Evolutionary conservation across 35 echinoderm and acorn worm species (phyloP), one percentile per base, ranked within the genome.

Genomic region (Patiria miniata): DNA sequence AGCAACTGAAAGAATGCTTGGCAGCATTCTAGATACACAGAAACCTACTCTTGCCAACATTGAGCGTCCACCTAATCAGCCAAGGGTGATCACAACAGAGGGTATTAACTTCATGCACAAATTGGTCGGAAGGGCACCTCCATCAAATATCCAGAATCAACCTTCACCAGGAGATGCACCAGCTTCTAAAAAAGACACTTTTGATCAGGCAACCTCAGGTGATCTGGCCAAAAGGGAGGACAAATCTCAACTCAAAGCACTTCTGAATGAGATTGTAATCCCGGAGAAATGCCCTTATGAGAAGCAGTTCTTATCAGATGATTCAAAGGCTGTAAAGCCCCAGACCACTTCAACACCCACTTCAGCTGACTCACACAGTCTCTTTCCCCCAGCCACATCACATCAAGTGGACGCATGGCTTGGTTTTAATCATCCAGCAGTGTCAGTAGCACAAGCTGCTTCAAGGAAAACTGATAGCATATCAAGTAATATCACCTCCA

Each of bases 61-160:
- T 73, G 65, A 73, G 65, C 65, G 65, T 14, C 65, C 65, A 7
- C 7, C 65, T 26, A 73, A 73, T 73, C 65, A 73, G 18, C 82
- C 82, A 26, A 58, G 82, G 21, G 82, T 58, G 10, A 78, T 90
- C 36, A 90, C 88, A 83, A 61, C 88, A 37, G 88, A 90, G 73
- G 88, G 88, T 51, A 69, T 90, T 21, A 54, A 39, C 36, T 90
- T 90, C 30, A 90, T 90, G 88, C 80, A 90, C 38, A 83, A 90
- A 79, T 52, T 87, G 33, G 80, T 82, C 36, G 77, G 52, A 26
- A 90, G 68, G 23, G 61, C 81, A 17, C 26, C 28, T 16, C 52
- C 51, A 59, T 14, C 81, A 36, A 47, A 82, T 51, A 14, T 36
- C 37, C 52, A 54, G 10, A 84, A 38, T 84, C 82, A 60, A 36